Evolutionary conservation across 2,113 vertebrate genomes (phyloP).

Genomic region (Passer domesticus): DNA sequence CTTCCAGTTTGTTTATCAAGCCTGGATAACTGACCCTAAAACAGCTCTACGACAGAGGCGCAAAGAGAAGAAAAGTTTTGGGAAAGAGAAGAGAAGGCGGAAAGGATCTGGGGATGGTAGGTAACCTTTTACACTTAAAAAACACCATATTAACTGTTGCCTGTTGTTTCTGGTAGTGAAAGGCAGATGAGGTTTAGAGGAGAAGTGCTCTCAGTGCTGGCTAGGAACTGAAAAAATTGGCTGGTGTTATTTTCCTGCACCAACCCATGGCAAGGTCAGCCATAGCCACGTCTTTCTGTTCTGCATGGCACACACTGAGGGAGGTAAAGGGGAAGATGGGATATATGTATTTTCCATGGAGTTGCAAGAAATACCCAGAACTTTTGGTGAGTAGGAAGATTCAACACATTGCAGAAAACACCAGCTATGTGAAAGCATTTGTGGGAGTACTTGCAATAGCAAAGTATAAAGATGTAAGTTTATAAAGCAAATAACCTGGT

Average conservation of each 20-base stretch:
- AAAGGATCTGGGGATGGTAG: constrained; percentile 81
- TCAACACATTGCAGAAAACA: background rate
- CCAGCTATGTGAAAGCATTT: background rate
- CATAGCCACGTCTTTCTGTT: background rate
- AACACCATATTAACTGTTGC: background rate
- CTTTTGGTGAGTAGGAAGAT: background rate
- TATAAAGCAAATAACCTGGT: background rate
- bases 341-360: background rate
- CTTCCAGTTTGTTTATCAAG: constrained; percentile 93
- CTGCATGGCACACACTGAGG: background rate
- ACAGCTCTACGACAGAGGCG: constrained; percentile 85
- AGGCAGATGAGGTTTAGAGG: background rate
- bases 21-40: constrained; percentile 97
- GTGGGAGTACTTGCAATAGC: background rate
- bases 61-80: constrained; percentile 85
- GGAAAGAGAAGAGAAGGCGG: constrained; percentile 77
- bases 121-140: background rate
- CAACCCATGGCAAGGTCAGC: background rate
- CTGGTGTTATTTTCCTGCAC: background rate
- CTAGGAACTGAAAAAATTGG: background rate
- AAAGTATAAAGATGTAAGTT: background rate
- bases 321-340: background rate
- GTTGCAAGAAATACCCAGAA: background rate
- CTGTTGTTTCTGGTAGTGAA: background rate
- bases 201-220: background rate